Base-by-base conservation (phyloP, 1,140 invertebrate genomes). In the Heliconius eleuchia region DNA sequence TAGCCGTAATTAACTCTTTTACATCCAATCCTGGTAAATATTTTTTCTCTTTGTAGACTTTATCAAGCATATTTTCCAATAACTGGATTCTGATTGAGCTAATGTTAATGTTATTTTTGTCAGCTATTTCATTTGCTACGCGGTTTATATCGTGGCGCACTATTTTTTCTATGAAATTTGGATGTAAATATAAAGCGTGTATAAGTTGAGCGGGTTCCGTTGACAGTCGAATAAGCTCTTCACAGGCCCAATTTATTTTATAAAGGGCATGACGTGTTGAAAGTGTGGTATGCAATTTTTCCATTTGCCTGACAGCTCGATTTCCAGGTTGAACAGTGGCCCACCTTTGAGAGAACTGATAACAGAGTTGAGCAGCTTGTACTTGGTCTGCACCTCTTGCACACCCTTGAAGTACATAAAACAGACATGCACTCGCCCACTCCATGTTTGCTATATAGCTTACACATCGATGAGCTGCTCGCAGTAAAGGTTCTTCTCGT, bases 381-480 rank as follows among this genome's bases (percentile, higher is more conserved):
- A 96, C 95, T 89, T 96, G 95, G 87, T 96, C 95, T 16, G 95
- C 95, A 6, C 95, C 95, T 74, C 89, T 88, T 19, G 91, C 85
- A 83, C 92, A 94, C 8, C 94, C 94, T 89, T 95, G 93, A 9
- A 94, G 87, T 27, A 95, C 93, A 78, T 95, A 94, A 81, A 95
- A 95, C 37, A 95, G 86, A 82, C 94, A 95, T 7, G 94, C 94
- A 34, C 92, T 94, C 16, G 94, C 94, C 94, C 94, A 95, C 87
- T 95, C 94, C 90, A 95, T 92, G 80, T 95, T 95, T 8, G 92
- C 89, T 76, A 95, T 95, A 74, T 94, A 87, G 74, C 88, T 88
- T 7, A 95, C 92, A 85, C 94, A 95, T 79, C 87, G 83, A 87
- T 95, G 93, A 30, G 94, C 94, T 27, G 91, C 86, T 2, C 91